Evolutionary conservation across 2,888 invertebrate genomes (phyloP), one percentile per base, ranked within the genome.

Genomic region (Perdita meconis): DNA sequence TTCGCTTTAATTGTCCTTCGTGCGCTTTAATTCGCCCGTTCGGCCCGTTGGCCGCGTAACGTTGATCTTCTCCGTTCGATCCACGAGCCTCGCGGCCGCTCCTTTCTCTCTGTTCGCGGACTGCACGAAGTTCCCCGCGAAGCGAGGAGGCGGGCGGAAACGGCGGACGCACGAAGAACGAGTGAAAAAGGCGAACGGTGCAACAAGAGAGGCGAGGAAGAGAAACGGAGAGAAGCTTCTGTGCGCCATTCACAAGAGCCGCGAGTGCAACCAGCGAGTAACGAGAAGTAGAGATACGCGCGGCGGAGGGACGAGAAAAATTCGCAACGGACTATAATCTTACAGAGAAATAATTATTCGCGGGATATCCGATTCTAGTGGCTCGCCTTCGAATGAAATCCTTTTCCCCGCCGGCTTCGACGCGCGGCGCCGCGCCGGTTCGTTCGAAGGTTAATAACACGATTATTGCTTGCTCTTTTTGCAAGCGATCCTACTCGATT

Each of bases 1-100:
- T 76, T 71, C 71, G 70, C 53, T 78, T 80, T 86, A 84, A 86
- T 88, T 86, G 80, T 82, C 72, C 78, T 75, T 79, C 76, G 77
- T 81, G 81, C 67, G 78, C 76, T 84, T 85, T 77, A 84, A 80
- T 86, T 82, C 80, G 75, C 75, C 81, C 50, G 26, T 69, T 69
- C 55, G 78, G 69, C 64, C 82, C 69, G 67, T 80, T 79, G 79
- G 65, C 79, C 66, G 64, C 69, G 79, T 80, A 80, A 82, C 76
- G 60, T 69, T 81, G 80, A 70, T 68, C 77, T 75, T 69, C 81
- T 78, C 69, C 72, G 71, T 74, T 73, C 80, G 79, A 82, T 78
- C 60, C 77, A 50, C 65, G 60, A 61, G 42, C 44, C 65, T 56
- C 63, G 68, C n/a, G n/a, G n/a, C 61, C 63, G 67, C 65, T 57